Conservation (phyloP, 2,888 invertebrate genomes). For the Andrena haemorrhoa region DNA sequence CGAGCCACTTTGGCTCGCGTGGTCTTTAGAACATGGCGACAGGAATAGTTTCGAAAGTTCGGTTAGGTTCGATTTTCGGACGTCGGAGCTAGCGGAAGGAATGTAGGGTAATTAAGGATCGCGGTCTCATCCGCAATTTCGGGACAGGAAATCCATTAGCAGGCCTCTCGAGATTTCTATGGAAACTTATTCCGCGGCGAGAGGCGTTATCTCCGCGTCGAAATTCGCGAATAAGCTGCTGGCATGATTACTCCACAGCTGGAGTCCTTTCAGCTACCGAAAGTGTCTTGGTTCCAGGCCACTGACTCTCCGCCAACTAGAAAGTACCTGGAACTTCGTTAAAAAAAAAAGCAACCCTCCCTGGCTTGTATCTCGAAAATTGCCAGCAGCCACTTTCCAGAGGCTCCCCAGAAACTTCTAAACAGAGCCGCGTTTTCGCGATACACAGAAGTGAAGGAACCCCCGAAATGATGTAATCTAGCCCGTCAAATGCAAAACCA, state of each 20-base stretch:
- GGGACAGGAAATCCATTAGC: conserved; percentile 44
- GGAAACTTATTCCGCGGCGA: conserved; percentile 28
- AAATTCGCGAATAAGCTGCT: conserved; percentile 32
- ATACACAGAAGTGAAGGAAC: no score
- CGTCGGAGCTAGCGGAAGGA: not conserved
- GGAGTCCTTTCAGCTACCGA: conserved; percentile 18
- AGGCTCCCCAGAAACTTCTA: no score
- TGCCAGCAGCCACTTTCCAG: not conserved
- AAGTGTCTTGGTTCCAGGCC: conserved; percentile 4
- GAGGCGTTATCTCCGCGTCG: conserved; percentile 27
- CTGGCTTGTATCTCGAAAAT: not conserved
- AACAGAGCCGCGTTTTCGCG: no score
- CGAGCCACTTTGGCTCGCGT: not conserved
- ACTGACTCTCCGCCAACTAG: conserved; percentile 10
- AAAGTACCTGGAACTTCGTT: not conserved
- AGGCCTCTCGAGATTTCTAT: conserved; percentile 39
- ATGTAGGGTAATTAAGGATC: conserved; percentile 26
- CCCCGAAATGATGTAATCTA: no score
- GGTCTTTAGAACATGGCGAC: not conserved
- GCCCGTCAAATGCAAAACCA: no score
- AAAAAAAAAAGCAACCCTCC: not conserved
- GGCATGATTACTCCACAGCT: conserved; percentile 23
- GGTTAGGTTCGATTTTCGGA: conserved; percentile 3
- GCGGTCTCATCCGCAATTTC: conserved; percentile 26
- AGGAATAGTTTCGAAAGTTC: conserved; percentile 1